Base-by-base conservation (phyloP, 2,113 vertebrate genomes). In the Myiagra hebetior region DNA sequence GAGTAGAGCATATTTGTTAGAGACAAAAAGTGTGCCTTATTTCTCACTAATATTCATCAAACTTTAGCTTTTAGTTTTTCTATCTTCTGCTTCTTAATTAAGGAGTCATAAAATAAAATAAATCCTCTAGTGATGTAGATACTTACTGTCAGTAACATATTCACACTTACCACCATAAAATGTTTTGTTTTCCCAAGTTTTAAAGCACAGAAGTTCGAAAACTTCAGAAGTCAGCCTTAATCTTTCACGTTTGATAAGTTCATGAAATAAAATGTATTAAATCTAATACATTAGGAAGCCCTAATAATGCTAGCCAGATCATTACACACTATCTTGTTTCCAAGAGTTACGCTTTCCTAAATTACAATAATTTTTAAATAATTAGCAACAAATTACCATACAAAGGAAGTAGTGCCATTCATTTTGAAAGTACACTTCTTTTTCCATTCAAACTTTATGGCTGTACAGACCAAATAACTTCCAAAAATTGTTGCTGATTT, bases 251-350 rank as follows among this genome's bases (percentile, higher is more conserved):
- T 72, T 53, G 2, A 72, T 95, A 89, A 95, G 27, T 79, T 88
- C 33, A 82, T 93, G 15, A 97, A 94, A 89, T 59, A 86, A 97
- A 88, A 90, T 72, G 12, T 59, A 91, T 92, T 95, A 89, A 78
- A 85, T 59, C 41, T 95, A 37, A 37, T 37, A 37, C 37, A 37
- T 37, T 37, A 37, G 50, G 15, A 84, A 95, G 55, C 73, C 17
- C 24, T 85, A 60, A 62, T 86, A 64, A 73, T 60, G 42, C 44
- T 94, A 92, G 9, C 7, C 59, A 91, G 10, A 5, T 85, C 33
- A 33, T 80, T 89, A 30, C 7, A 39, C 3, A 28, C 4, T 91
- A 47, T 67, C 30, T 70, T 55, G 5, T 86, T 88, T 60, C 21
- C 37, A 82, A 87, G 8, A 74, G 28, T 15, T n/a, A 37, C 1